Base-by-base conservation (phyloP, 2,797 vertebrate species). In the Limosa lapponica region DNA sequence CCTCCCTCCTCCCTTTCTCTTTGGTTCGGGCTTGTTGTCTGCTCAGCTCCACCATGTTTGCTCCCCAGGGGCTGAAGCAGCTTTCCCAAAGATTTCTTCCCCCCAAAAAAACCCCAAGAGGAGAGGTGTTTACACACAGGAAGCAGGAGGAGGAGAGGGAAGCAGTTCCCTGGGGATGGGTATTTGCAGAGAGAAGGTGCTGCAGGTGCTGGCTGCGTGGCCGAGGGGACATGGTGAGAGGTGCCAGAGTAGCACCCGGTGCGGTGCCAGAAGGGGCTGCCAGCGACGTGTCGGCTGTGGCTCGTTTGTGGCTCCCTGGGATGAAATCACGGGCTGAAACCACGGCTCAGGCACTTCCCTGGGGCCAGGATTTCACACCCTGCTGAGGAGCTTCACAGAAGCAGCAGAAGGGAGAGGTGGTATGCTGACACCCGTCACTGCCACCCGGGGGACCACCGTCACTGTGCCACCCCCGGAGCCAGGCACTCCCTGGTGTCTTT, bases 401-500 rank as follows among this genome's bases (percentile, higher is more conserved):
- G 57, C 66, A 30, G 43, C 66, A 19, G 67, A 85, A 55, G 39
- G 20, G 39, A 71, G 39, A 75, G 39, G 36, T 6, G 32, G 17
- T 64, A 9, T 0, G 0, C 59, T 12, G 36, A 22, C 11, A 48
- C 36, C 54, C 44, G 19, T 67, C 52, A 0, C 41, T 65, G 69
- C 17, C 16, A 2, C 51, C 51, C 16, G 18, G 51, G 51, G 51
- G 28, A 52, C 51, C 51, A 30, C 27, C 6, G 4, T 52, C 51
- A 52, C 51, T 30, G 28, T 3, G 43, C 39, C 58, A 15, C 4
- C 37, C 39, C 49, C 4, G 1, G 37, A 37, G 52, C 64, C 71
- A 36, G 2, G 0, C 0, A 0, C 43, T 46, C 48, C 55, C 10
- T 0, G 1, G 17, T 14, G 36, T 58, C 51, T 22, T 43, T 28